Base-by-base conservation (phyloP, 2,113 vertebrate genomes). In the Mus musculus region DNA sequence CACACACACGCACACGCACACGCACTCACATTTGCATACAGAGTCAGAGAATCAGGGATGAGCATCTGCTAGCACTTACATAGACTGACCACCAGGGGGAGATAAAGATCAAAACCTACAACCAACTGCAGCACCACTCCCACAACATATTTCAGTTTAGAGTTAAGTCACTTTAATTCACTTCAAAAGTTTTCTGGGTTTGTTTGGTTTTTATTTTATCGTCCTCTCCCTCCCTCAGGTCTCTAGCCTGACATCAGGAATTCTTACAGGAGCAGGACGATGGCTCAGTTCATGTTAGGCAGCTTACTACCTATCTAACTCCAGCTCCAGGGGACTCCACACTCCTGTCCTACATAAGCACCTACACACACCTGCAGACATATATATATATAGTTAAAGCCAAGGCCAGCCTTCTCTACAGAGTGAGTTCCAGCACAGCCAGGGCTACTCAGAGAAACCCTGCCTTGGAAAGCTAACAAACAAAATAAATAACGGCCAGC, bases 71-170 rank as follows among this genome's bases (percentile, higher is more conserved):
- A 5, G 56, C 72, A 56, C 4, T 78, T 93, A 89, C 87, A 52
- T 33, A 1, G 3, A 59, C 0, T 85, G 81, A 72, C 89, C 96
- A 96, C 93, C 76, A 97, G 97, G 94, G 96, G 93, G 94, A 73
- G 75, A 16, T 7, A 28, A 67, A 97, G 82, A 97, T 88, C 94
- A 89, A 78, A 67, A 36, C 33, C 72, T 59, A n/a, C 61, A 9
- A 1, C 33, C 69, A 46, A 61, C 22, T 59, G 63, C 20, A 28
- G 24, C n/a, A 39, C 30, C 28, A 0, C 0, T 19, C 22, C 7
- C 33, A 30, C 10, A 7, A 0, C n/a, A n/a, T 17, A 14, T 82
- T 93, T 76, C 46, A 22, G 13, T 92, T 69, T 30, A 61, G 1
- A 13, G 22, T 88, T 39, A 88, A 65, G 33, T 63, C 12, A 22